These are phyloP conservation scores for Butorides virescens DNA, from an alignment of 2,113 vertebrate species.

Conservation along the genomic window DNA sequence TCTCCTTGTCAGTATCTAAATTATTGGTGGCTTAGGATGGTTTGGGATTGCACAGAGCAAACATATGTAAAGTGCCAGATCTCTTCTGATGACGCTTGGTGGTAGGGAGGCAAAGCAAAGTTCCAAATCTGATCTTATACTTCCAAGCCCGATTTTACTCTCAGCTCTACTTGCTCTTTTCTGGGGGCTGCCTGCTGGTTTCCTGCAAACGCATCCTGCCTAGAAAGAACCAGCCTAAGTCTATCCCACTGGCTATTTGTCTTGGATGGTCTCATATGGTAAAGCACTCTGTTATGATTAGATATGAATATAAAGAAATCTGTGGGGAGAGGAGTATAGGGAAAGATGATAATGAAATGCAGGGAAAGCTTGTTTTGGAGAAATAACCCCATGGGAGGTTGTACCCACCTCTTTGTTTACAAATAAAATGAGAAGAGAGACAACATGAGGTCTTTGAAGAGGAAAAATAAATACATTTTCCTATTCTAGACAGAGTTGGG, in stretches of 20 bases:
- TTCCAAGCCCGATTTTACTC: not conserved
- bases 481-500: not conserved
- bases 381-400: not conserved
- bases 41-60: not conserved
- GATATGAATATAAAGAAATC: not conserved
- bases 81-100: not conserved
- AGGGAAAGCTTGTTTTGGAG: not conserved
- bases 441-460: not conserved
- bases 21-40: not conserved
- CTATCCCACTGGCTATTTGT: not conserved
- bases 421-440: not conserved
- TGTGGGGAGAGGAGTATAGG: not conserved
- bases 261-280: not conserved
- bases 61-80: not conserved
- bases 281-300: not conserved
- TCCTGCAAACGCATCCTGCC: not conserved
- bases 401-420: not conserved
- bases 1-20: not conserved
- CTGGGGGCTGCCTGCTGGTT: not conserved
- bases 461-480: not conserved
- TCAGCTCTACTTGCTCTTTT: not conserved
- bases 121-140: not conserved
- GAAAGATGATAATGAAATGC: not conserved
- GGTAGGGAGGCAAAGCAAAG: not conserved
- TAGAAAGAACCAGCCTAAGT: not conserved